Conservation (phyloP, 1,140 invertebrate species). For the Cryptotermes secundus region DNA sequence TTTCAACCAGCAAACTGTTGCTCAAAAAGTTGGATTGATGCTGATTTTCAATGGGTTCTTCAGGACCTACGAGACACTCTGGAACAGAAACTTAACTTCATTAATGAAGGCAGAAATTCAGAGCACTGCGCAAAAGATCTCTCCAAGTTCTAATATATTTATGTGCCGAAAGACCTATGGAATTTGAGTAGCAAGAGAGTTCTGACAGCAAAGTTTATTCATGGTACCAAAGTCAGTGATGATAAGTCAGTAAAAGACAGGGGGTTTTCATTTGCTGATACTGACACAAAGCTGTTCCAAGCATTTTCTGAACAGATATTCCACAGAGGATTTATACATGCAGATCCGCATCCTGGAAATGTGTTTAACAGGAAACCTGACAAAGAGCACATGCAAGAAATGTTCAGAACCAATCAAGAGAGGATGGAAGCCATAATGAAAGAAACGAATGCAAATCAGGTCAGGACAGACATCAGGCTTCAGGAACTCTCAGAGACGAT, state of each 20-base stretch:
- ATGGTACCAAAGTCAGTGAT: conserved; percentile 70
- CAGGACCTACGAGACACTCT: conserved; percentile 60
- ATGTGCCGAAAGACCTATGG: conserved; percentile 72
- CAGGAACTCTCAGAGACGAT: too few relatives aligned
- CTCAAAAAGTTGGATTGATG: conserved; percentile 62
- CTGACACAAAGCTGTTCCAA: conserved; percentile 68
- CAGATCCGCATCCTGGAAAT: conserved; percentile 81
- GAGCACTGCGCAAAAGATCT: conserved; percentile 69
- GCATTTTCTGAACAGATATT: conserved; percentile 79
- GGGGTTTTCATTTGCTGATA: conserved; percentile 62
- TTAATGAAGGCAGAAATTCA: conserved; percentile 69
- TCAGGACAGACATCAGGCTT: too few relatives aligned
- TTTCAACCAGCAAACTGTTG: conserved; percentile 67
- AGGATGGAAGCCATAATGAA: too few relatives aligned
- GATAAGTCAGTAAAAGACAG: conserved; percentile 53
- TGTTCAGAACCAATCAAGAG: too few relatives aligned
- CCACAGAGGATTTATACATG: conserved; percentile 76
- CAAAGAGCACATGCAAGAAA: too few relatives aligned
- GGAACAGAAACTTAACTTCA: conserved; percentile 69
- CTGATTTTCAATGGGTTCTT: conserved; percentile 70
- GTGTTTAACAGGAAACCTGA: too few relatives aligned
- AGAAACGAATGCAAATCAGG: too few relatives aligned
- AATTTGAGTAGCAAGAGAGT: conserved; percentile 66
- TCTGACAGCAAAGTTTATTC: conserved; percentile 72
- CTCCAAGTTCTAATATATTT: conserved; percentile 59